These are phyloP conservation scores for Haliclona indistincta DNA, from an alignment of 37 sponge, comb jelly and placozoan species.

Conservation along the genomic window DNA sequence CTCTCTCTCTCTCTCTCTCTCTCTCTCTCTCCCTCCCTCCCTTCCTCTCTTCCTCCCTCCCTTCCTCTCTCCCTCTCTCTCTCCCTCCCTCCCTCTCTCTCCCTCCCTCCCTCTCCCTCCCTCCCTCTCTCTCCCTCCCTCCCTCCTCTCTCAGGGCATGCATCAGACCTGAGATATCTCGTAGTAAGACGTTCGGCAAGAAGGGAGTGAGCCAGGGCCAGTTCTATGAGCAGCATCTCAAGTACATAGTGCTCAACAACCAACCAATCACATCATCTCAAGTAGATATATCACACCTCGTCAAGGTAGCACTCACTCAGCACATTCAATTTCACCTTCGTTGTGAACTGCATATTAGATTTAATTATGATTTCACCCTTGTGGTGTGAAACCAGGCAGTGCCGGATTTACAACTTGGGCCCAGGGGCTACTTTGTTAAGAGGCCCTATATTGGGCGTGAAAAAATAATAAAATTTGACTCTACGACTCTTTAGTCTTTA, in stretches of 20 bases:
- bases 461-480: no score
- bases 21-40: neutral
- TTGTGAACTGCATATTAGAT: neutral
- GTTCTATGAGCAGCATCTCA: slow-evolving; percentile 59
- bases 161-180: slow-evolving; percentile 88
- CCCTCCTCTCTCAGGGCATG: slow-evolving; percentile 53
- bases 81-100: no score
- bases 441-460: no score
- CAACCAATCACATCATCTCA: slow-evolving; percentile 58
- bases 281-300: slow-evolving; percentile 61
- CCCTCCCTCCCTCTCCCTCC: neutral
- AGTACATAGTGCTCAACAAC: slow-evolving; percentile 61
- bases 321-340: no score
- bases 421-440: no score
- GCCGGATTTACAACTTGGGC: no score
- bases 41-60: neutral
- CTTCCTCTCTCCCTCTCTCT: neutral
- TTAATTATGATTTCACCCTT: no score
- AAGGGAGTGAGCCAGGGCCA: slow-evolving; percentile 81
- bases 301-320: slow-evolving; percentile 61
- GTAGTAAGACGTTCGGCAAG: slow-evolving; percentile 81
- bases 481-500: no score
- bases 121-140: neutral
- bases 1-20: neutral
- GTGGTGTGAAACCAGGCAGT: no score